Evolutionary conservation across 2,888 invertebrate species (phyloP).

Genomic region (Diachrysia chrysitis): DNA sequence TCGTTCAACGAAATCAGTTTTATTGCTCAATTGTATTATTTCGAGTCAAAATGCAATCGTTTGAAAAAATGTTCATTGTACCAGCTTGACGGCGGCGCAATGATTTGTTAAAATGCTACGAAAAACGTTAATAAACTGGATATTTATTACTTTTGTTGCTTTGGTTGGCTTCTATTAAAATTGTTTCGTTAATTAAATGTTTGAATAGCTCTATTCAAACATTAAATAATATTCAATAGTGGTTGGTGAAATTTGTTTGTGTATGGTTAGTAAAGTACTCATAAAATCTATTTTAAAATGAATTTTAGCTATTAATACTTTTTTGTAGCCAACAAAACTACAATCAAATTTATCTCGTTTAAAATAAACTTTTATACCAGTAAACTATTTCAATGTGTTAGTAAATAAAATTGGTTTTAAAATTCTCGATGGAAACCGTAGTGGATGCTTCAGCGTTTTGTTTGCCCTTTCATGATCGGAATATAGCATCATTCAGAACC

Average conservation of each 20-base stretch:
- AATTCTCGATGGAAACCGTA: slow-evolving; percentile 17
- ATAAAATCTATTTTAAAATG: too few relatives aligned
- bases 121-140: slow-evolving; percentile 15
- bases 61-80: slow-evolving; percentile 41
- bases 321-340: neutral
- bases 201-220: neutral
- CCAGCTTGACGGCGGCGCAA: slow-evolving; percentile 24
- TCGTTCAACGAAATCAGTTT: slow-evolving; percentile 40
- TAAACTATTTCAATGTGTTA: neutral
- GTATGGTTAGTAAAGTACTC: too few relatives aligned
- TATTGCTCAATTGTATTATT: slow-evolving; percentile 50
- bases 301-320: neutral
- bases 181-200: neutral
- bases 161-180: neutral
- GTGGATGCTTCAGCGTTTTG: slow-evolving; percentile 16
- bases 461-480: slow-evolving; percentile 50
- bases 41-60: slow-evolving; percentile 37
- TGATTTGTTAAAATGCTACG: slow-evolving; percentile 25
- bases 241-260: neutral
- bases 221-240: neutral
- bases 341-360: neutral
- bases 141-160: neutral
- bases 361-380: neutral
- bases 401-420: slow-evolving; percentile 1
- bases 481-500: slow-evolving; percentile 30